Evolutionary conservation across 2,113 vertebrate species (phyloP).

Genomic region (Deroptyus accipitrinus): DNA sequence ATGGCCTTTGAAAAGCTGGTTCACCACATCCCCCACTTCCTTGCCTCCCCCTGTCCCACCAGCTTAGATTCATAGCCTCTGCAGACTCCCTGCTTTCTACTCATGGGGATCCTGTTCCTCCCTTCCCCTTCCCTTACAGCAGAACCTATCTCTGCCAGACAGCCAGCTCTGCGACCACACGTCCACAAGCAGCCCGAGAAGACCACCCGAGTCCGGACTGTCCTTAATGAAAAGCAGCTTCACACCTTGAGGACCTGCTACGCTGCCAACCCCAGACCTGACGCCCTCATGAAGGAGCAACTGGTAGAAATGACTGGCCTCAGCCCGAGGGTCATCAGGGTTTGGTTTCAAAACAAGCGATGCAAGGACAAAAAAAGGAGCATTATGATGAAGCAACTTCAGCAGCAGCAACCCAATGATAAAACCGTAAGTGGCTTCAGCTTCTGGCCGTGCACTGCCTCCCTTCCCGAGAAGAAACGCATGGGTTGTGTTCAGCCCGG

Average conservation of each 20-base stretch:
- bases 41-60: neutral
- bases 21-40: neutral
- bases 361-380: conserved; percentile 99
- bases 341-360: conserved; percentile 99
- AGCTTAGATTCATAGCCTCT: neutral
- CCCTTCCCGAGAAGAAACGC: neutral
- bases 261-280: conserved; percentile 95
- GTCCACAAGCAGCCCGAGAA: conserved; percentile 99
- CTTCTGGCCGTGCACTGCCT: neutral
- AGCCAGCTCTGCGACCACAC: conserved; percentile 92
- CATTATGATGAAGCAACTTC: conserved; percentile 96
- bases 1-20: conserved; percentile 25
- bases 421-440: conserved; percentile 87
- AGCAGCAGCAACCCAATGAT: conserved; percentile 96
- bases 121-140: conserved; percentile 79
- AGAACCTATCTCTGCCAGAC: conserved; percentile 96
- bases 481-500: neutral
- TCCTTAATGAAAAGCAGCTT: conserved; percentile 98
- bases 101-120: conserved; percentile 43
- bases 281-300: conserved; percentile 99
- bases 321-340: conserved; percentile 94
- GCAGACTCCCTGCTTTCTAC: conserved; percentile 11
- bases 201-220: conserved; percentile 95
- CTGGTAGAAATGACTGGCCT: conserved; percentile 99
- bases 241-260: conserved; percentile 99